phyloP scores from a whole-genome alignment of 2,797 vertebrate genomes.

The Menidia menidia region DNA sequence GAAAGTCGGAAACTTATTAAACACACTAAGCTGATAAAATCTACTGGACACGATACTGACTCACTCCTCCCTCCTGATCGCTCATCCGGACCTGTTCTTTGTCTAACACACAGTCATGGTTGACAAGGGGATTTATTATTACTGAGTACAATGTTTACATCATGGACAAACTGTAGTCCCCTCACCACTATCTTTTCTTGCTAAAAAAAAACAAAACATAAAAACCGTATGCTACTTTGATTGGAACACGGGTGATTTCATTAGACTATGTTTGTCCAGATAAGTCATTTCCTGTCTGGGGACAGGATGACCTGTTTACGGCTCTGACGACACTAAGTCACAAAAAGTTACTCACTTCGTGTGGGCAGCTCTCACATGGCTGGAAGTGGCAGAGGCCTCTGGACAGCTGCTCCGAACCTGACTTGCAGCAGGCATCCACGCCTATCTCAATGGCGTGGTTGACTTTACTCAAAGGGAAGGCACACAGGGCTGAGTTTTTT shows the following conservation, averaged over 20 bases:
- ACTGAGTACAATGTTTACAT: conserved; percentile 3
- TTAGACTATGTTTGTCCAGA: conserved; percentile 54
- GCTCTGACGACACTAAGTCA: conserved; percentile 15
- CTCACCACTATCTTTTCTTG: background rate
- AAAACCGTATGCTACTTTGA: background rate
- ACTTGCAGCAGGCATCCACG: conserved; percentile 85
- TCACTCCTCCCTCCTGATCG: conserved; percentile 68
- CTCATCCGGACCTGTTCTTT: conserved; percentile 6
- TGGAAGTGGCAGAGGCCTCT: conserved; percentile 91
- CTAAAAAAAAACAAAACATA: background rate
- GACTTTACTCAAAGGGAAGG: conserved; percentile 84
- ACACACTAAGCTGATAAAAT: conserved; percentile 36
- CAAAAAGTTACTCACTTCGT: conserved; percentile 81
- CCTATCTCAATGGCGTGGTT: conserved; percentile 84
- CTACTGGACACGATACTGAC: conserved; percentile 58
- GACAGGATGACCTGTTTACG: conserved; percentile 31
- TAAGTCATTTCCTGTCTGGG: conserved; percentile 57
- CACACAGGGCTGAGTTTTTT: conserved; percentile 88
- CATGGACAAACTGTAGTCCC: background rate
- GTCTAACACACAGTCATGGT: conserved; percentile 28
- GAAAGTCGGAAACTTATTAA: conserved; percentile 32
- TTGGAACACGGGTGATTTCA: conserved; percentile 14
- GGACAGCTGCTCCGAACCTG: conserved; percentile 65
- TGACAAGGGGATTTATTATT: background rate
- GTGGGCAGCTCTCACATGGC: conserved; percentile 84